Evolutionary conservation across 1,140 invertebrate genomes (phyloP).

Genomic region (Halictus rubicundus): DNA sequence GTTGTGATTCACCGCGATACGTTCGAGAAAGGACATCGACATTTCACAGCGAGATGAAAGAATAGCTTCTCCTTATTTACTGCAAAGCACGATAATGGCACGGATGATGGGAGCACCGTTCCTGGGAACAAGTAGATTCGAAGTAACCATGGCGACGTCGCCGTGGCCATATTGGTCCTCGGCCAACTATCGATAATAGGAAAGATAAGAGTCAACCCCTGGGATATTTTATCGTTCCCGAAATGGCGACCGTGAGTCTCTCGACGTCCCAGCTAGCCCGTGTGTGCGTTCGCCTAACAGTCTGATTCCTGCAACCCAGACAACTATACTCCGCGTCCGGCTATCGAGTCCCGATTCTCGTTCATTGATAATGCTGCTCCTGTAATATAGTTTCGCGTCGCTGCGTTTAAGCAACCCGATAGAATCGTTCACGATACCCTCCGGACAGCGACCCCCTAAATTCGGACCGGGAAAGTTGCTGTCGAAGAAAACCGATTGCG

Average conservation of each 20-base stretch:
- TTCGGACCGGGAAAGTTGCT: too few species aligned
- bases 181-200: constrained; percentile 80
- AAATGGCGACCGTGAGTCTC: constrained; percentile 68
- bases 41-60: constrained; percentile 51
- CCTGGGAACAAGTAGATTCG: constrained; percentile 51
- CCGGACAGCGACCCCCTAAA: background rate
- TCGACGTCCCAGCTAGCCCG: background rate
- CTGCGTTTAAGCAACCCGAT: too few species aligned
- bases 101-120: constrained; percentile 77
- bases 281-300: background rate
- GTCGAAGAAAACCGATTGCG: too few species aligned
- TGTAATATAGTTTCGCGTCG: background rate
- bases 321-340: background rate
- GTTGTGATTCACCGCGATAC: background rate
- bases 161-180: constrained; percentile 76
- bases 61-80: constrained; percentile 74
- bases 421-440: background rate
- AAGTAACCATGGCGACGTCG: constrained; percentile 71
- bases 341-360: constrained; percentile 9
- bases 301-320: background rate
- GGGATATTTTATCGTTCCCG: constrained; percentile 65
- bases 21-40: background rate
- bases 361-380: constrained; percentile 25
- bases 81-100: constrained; percentile 76
- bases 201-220: constrained; percentile 76